phyloP scores from a whole-genome alignment of 2,113 vertebrate genomes.

The Ploceus nigricollis region DNA sequence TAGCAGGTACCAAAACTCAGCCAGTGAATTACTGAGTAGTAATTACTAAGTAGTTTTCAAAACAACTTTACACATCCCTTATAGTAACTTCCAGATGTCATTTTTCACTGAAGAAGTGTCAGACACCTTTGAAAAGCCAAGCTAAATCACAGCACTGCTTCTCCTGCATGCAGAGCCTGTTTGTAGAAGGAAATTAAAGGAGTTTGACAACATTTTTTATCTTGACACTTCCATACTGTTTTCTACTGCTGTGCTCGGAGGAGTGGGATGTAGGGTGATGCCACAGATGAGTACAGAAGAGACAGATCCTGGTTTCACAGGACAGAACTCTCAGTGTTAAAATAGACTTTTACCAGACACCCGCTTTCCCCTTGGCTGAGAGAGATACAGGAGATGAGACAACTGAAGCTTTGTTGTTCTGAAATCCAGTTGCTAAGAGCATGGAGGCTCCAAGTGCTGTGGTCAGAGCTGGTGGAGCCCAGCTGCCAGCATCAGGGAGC shows the following conservation, averaged over 20 bases:
- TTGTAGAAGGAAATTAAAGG: background rate
- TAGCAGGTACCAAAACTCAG: background rate
- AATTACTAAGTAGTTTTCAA: background rate
- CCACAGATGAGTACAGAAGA: background rate
- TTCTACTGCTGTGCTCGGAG: background rate
- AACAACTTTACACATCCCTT: background rate
- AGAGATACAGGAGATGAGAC: accelerated
- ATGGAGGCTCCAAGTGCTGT: accelerated
- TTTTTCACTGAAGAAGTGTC: background rate
- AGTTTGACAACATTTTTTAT: background rate
- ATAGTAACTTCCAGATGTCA: background rate
- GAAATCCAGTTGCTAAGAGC: background rate
- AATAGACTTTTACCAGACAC: background rate
- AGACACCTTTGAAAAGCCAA: background rate
- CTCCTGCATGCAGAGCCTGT: background rate
- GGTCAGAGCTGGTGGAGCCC: background rate
- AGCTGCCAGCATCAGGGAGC: background rate
- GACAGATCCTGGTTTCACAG: accelerated
- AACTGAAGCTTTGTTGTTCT: background rate
- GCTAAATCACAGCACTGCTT: background rate
- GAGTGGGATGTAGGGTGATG: background rate
- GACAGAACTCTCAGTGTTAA: background rate
- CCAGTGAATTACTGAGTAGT: background rate
- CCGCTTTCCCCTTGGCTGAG: background rate
- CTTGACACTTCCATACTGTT: background rate